These are phyloP conservation scores for Globodera rostochiensis DNA, from an alignment of 1,140 invertebrate genomes.

Conservation along the genomic window DNA sequence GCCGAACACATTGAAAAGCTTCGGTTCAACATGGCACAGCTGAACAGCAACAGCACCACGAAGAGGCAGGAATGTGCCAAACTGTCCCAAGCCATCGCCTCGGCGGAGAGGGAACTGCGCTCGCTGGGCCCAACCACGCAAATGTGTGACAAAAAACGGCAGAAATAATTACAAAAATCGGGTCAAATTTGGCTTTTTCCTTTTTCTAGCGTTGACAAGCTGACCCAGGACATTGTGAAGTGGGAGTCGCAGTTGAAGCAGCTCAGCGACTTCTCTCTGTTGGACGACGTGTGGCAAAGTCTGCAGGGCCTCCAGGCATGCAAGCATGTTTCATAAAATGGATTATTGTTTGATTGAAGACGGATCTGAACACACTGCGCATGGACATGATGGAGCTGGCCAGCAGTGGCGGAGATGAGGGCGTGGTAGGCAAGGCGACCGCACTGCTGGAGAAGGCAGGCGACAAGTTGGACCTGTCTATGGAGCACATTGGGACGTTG, in stretches of 20 bases:
- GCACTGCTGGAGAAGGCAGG: constrained; percentile 14
- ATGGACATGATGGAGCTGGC: constrained; percentile 26
- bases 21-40: not conserved
- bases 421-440: constrained; percentile 4
- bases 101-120: constrained; percentile 14
- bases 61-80: constrained; percentile 28
- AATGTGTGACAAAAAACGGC: not conserved
- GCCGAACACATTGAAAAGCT: constrained; percentile 17
- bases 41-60: not conserved
- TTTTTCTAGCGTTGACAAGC: constrained; percentile 10
- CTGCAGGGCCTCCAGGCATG: constrained; percentile 13
- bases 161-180: not conserved
- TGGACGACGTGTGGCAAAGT: constrained; percentile 20
- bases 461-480: constrained; percentile 15
- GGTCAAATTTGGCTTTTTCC: not conserved
- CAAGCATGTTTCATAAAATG: no score
- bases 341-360: not conserved
- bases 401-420: constrained; percentile 12
- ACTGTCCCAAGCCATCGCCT: constrained; percentile 21
- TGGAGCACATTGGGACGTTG: constrained; percentile 6
- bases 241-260: constrained; percentile 17
- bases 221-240: constrained; percentile 22
- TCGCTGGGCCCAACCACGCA: constrained; percentile 5
- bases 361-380: constrained; percentile 16
- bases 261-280: constrained; percentile 21